phyloP scores from a whole-genome alignment of 1,140 invertebrate genomes.

The Mactra quadrangularis region DNA sequence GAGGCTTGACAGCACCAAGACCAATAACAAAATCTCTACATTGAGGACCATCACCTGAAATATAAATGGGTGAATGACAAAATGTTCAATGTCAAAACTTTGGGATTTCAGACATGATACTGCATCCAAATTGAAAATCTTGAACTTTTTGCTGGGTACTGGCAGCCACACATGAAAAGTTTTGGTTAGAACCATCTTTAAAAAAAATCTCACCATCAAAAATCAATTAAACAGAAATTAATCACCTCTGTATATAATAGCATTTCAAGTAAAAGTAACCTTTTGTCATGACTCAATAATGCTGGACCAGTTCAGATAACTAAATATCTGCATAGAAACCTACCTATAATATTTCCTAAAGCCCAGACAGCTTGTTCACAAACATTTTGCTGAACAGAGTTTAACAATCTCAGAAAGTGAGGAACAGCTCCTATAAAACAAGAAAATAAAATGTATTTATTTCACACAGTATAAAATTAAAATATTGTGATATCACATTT shows the following conservation, averaged over 20 bases:
- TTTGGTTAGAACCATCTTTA: too few species aligned
- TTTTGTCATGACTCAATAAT: too few species aligned
- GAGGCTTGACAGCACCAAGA: slow-evolving; percentile 82
- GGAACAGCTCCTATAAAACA: slow-evolving; percentile 93
- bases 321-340: slow-evolving; percentile 82
- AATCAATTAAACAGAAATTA: too few species aligned
- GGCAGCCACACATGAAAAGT: too few species aligned
- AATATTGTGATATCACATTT: too few species aligned
- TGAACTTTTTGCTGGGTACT: too few species aligned
- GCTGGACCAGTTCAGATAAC: slow-evolving; percentile 82
- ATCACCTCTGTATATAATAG: too few species aligned
- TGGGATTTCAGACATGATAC: neutral
- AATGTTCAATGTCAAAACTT: neutral
- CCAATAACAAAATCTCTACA: slow-evolving; percentile 83
- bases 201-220: too few species aligned
- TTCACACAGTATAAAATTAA: too few species aligned
- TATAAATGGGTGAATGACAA: neutral
- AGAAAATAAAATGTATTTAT: too few species aligned
- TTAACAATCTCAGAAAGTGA: slow-evolving; percentile 94
- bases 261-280: too few species aligned
- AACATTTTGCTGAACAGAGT: slow-evolving; percentile 97
- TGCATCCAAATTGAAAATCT: too few species aligned
- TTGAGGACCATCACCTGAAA: slow-evolving; percentile 83
- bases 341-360: slow-evolving; percentile 98
- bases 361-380: slow-evolving; percentile 99